A percentile compares a stretch with the other conserved stretches of the same genome.
Evolutionary conservation across 2,888 invertebrate species (phyloP).

Genomic region (Eristalis arbustorum): DNA sequence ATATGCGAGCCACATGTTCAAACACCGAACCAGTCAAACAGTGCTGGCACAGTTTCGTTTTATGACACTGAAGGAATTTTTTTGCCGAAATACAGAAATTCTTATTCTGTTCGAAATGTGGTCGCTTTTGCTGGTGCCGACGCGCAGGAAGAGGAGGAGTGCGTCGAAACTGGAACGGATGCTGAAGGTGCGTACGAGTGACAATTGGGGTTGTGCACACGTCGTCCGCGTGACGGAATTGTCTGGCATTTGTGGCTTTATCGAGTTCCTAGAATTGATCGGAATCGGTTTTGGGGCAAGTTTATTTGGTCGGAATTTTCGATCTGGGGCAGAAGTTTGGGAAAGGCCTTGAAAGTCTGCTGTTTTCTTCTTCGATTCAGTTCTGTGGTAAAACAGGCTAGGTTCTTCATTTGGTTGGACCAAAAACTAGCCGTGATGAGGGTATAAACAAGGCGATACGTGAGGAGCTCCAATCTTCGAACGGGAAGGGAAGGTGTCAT

Average conservation of each 20-base stretch:
- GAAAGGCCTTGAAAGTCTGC: no score
- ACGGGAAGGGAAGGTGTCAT: no score
- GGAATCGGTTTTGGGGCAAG: background rate
- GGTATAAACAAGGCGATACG: no score
- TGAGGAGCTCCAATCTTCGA: no score
- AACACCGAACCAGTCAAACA: slow-evolving; percentile 8
- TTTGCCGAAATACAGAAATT: background rate
- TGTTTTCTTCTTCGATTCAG: no score
- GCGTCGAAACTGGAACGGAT: background rate
- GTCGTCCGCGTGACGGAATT: background rate
- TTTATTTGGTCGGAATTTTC: background rate
- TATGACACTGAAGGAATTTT: slow-evolving; percentile 15
- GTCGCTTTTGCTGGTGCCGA: background rate
- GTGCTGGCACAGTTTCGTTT: slow-evolving; percentile 44
- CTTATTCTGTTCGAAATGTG: background rate
- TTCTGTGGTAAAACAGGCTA: no score
- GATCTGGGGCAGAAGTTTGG: background rate
- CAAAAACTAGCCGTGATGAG: no score
- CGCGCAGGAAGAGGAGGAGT: background rate
- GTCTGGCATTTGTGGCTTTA: background rate
- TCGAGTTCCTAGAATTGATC: background rate
- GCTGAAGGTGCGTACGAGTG: background rate
- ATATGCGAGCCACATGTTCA: slow-evolving; percentile 60
- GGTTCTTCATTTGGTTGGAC: no score
- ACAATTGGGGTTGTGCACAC: background rate